Evolutionary conservation across 2,113 vertebrate species (phyloP).

Genomic region (Neolamprologus modestus): DNA sequence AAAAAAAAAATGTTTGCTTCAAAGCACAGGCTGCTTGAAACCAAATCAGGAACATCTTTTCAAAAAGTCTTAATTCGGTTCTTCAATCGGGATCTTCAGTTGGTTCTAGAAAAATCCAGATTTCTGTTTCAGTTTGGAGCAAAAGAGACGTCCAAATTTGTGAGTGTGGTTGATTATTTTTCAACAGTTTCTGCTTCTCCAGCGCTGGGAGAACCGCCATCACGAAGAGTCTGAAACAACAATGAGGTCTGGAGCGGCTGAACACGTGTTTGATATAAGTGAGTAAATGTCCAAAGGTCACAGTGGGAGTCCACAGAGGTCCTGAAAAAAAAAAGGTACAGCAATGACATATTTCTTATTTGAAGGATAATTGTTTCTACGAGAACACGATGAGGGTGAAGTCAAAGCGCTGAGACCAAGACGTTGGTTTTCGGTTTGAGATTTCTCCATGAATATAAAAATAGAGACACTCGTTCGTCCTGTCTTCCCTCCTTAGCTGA

Average conservation of each 20-base stretch:
- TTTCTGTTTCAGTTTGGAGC: background rate
- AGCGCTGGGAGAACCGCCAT: background rate
- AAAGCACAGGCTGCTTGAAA: background rate
- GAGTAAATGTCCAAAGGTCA: background rate
- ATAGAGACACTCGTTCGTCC: constrained; percentile 50
- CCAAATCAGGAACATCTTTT: background rate
- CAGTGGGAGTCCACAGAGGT: background rate
- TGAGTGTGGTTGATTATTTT: background rate
- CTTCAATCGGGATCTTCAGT: background rate
- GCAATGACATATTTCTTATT: background rate
- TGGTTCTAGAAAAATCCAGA: background rate
- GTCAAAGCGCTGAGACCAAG: background rate
- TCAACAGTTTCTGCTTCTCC: background rate
- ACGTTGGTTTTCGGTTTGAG: background rate
- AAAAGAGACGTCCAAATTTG: background rate
- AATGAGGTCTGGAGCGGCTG: background rate
- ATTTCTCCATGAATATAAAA: background rate
- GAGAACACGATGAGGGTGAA: background rate
- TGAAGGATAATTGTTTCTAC: background rate
- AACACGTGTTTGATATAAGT: background rate
- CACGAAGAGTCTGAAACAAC: background rate
- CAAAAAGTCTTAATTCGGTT: background rate
- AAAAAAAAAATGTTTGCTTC: background rate
- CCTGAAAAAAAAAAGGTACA: background rate
- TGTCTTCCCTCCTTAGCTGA: constrained; percentile 71